Percentiles rank a stretch among this genome's conserved stretches.
These are phyloP conservation scores for Cynopterus brachyotis DNA, from an alignment of 2,113 vertebrate genomes.

Conservation along the genomic window DNA sequence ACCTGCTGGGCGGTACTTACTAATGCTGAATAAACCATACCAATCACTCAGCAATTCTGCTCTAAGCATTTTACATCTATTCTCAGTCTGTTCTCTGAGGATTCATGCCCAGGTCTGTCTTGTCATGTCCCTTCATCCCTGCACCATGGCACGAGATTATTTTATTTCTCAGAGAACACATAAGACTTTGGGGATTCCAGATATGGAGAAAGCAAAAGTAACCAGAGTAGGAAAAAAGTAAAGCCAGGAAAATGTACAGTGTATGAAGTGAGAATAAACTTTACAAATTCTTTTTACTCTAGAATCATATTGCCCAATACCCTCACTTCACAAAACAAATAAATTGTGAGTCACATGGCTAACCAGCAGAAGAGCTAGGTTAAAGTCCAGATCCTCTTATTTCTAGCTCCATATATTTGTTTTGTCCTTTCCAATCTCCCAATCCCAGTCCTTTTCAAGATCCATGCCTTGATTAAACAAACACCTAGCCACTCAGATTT, in stretches of 20 bases:
- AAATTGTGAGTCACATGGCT: too few species aligned
- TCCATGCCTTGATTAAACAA: background rate
- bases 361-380: background rate
- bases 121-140: background rate
- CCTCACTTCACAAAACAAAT: background rate
- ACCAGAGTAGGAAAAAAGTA: background rate
- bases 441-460: background rate
- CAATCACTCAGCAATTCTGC: background rate
- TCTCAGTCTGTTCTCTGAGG: background rate
- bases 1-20: too few species aligned
- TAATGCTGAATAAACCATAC: background rate
- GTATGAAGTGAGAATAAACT: background rate
- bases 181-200: background rate
- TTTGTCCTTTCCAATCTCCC: background rate
- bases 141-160: background rate
- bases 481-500: background rate
- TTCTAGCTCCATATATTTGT: background rate
- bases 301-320: background rate
- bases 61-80: background rate
- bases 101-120: background rate
- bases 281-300: background rate
- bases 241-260: background rate
- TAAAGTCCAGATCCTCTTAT: background rate
- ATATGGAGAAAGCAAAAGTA: background rate
- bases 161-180: background rate